Evolutionary conservation across 2,797 vertebrate genomes (phyloP).

Genomic region (Simalia tracyae): DNA sequence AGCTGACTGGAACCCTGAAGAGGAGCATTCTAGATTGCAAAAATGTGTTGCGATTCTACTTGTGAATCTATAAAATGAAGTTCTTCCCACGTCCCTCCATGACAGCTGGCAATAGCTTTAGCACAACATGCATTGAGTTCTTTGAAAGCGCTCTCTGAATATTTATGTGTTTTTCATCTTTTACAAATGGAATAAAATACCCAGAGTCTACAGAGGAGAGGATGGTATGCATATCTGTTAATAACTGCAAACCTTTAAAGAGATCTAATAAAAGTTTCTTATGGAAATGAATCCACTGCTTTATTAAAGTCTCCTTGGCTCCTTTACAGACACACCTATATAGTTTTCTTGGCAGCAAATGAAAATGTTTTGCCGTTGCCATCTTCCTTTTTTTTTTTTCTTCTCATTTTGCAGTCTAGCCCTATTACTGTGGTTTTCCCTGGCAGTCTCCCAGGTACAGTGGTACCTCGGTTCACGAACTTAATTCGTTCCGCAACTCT

Average conservation of each 20-base stretch:
- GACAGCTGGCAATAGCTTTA: not conserved
- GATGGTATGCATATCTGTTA: not conserved
- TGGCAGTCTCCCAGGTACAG: not conserved
- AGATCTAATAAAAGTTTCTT: not conserved
- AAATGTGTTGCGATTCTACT: not conserved
- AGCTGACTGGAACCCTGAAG: not conserved
- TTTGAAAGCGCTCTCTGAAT: not conserved
- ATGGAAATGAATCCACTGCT: not conserved
- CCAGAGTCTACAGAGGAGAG: not conserved
- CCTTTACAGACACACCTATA: not conserved
- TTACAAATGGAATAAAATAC: not conserved
- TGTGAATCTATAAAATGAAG: not conserved
- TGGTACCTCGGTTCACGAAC: too few relatives aligned
- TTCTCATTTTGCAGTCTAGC: not conserved
- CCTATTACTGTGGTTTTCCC: not conserved
- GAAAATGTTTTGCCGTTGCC: not conserved
- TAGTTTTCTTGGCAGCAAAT: not conserved
- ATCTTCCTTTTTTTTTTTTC: not conserved
- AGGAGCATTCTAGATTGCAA: not conserved
- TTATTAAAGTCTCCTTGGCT: not conserved
- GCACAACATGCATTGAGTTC: not conserved
- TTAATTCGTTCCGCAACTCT: too few relatives aligned
- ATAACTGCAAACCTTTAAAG: not conserved
- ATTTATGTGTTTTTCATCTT: not conserved
- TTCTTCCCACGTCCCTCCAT: not conserved